Evolutionary conservation across 1,140 invertebrate genomes (phyloP), one percentile per base, ranked within the genome.

Genomic region (Reticulitermes speratus): DNA sequence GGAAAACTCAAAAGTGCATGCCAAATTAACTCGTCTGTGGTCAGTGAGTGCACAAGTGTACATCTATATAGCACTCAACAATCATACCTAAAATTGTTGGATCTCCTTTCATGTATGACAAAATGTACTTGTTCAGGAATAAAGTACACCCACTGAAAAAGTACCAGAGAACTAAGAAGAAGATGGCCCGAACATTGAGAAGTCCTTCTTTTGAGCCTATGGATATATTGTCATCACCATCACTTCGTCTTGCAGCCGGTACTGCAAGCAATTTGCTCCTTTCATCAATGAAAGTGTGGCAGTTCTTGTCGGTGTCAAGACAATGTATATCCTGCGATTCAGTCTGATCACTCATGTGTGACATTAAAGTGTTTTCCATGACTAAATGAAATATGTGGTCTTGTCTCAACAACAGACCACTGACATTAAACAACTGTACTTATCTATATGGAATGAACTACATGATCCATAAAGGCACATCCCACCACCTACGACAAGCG

Each of bases 61-160:
- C 9, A 48, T 9, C 45, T 16, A 16, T 48, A 48, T 48, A 48
- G 45, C 45, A 90, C 38, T 38, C 38, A 38, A 38, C 38, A 38
- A 5, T 38, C 90, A 91, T 93, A 96, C 96, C 96, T 90, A 97
- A 91, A 83, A 97, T 91, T 82, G 94, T 95, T 12, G 96, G 95
- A 91, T 97, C 96, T n/a, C 95, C 96, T 89, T 95, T 93, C 89
- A 96, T 92, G 88, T 94, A 96, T 8, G 95, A 93, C 48, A 97
- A 90, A 89, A 97, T 96, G 89, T 97, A 97, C 90, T 97, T 97
- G 90, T 97, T 97, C 44, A 96, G 90, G 90, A 97, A 97, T 69
- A 97, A 91, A 12, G 96, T 97, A 89, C 94, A 95, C 14, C 94
- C 94, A 89, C 95, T 96, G 89, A 96, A 96, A 87, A 96, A 92